These are phyloP conservation scores for Nansenia antarctica DNA, from an alignment of 2,113 vertebrate genomes.

Conservation along the genomic window DNA sequence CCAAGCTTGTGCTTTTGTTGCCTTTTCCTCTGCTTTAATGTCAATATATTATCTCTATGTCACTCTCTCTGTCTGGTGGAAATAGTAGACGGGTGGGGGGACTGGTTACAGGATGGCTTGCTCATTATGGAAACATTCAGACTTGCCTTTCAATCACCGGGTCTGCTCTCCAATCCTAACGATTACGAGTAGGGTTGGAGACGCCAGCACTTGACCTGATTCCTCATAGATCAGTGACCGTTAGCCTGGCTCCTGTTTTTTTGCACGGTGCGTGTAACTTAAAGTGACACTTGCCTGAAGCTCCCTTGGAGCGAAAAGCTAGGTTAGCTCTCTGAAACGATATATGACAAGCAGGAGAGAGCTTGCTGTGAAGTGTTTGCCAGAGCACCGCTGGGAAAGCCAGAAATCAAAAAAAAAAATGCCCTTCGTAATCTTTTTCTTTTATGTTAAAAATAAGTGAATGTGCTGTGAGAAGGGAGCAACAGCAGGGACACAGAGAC, in stretches of 20 bases:
- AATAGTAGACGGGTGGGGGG: neutral
- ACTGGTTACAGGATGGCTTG: slow-evolving; percentile 27
- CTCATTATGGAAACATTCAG: slow-evolving; percentile 62
- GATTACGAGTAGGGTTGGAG: slow-evolving; percentile 62
- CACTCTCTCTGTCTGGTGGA: neutral
- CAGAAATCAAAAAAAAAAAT: neutral
- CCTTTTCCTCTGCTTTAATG: too few species aligned
- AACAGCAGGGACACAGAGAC: slow-evolving; percentile 18
- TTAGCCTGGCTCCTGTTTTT: slow-evolving; percentile 86
- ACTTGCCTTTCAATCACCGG: slow-evolving; percentile 59
- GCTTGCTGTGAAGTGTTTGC: slow-evolving; percentile 29
- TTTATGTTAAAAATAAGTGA: neutral
- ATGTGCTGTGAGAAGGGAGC: slow-evolving; percentile 25
- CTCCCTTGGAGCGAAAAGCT: slow-evolving; percentile 86
- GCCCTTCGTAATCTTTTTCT: neutral
- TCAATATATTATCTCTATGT: neutral
- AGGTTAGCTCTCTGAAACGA: slow-evolving; percentile 88
- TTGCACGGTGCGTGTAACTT: slow-evolving; percentile 87
- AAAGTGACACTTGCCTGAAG: slow-evolving; percentile 96
- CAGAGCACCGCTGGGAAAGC: slow-evolving; percentile 42
- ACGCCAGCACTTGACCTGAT: slow-evolving; percentile 86
- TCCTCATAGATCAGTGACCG: slow-evolving; percentile 94
- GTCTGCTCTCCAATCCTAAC: slow-evolving; percentile 55
- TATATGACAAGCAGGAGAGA: slow-evolving; percentile 83
- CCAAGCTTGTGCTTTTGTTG: too few species aligned